Evolutionary conservation across 1,140 invertebrate species (phyloP).

Genomic region (Macrobrachium nipponense): DNA sequence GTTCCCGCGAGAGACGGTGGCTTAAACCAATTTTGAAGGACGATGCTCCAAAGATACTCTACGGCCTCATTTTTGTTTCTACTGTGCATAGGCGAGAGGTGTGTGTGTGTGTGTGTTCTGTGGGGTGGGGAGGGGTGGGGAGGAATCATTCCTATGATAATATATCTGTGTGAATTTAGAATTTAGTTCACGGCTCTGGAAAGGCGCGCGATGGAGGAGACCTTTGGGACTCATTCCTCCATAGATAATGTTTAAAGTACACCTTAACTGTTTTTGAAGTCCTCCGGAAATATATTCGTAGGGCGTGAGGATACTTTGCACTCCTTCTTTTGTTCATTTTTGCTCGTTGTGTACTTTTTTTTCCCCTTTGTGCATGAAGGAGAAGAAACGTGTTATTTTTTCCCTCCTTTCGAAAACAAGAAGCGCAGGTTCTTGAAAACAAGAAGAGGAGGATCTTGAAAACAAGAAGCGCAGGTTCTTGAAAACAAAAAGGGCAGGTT

Average conservation of each 20-base stretch:
- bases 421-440: no score
- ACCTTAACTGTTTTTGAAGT: background rate
- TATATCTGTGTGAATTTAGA: conserved; percentile 42
- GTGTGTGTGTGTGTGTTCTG: conserved; percentile 42
- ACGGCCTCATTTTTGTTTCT: conserved; percentile 39
- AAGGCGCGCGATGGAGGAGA: conserved; percentile 25
- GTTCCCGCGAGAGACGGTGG: conserved; percentile 25
- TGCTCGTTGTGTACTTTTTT: no score
- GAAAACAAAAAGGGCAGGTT: no score
- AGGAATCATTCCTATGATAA: conserved; percentile 9
- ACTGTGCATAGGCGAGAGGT: background rate
- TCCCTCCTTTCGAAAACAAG: no score
- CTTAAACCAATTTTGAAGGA: conserved; percentile 58
- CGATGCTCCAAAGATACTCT: conserved; percentile 45
- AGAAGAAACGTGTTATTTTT: no score
- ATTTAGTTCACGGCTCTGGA: conserved; percentile 49
- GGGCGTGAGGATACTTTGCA: no score
- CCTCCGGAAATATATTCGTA: no score
- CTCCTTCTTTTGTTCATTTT: no score
- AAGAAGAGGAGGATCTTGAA: no score
- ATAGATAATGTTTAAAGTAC: conserved; percentile 46
- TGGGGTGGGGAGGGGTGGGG: background rate
- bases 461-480: no score
- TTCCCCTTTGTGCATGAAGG: no score
- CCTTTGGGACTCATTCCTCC: conserved; percentile 15